These are phyloP conservation scores for Uromys caudimaculatus DNA, from an alignment of 2,797 vertebrate genomes.

Conservation along the genomic window DNA sequence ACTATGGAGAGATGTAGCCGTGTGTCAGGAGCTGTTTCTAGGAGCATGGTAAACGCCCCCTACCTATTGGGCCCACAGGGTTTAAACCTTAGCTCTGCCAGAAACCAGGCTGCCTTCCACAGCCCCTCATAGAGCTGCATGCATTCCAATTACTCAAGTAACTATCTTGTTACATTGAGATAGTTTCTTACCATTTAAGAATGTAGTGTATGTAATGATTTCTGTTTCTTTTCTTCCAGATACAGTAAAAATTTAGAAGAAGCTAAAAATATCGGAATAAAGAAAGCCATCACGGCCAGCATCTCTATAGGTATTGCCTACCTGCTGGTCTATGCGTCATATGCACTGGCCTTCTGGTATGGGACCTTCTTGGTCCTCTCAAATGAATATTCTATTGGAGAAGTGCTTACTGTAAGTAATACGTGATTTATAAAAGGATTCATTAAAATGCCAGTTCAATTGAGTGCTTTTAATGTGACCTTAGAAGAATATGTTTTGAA, in stretches of 20 bases:
- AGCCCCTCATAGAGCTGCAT: background rate
- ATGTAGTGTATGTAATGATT: background rate
- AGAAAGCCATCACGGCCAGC: constrained; percentile 93
- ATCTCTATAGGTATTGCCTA: constrained; percentile 94
- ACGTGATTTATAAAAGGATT: constrained; percentile 33
- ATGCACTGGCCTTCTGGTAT: constrained; percentile 98
- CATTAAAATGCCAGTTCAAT: constrained; percentile 21
- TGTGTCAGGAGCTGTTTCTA: too few relatives aligned
- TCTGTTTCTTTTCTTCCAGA: constrained; percentile 85
- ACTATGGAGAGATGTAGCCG: too few relatives aligned
- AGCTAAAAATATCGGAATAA: constrained; percentile 94
- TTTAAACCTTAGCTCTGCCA: too few relatives aligned
- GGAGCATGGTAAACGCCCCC: too few relatives aligned
- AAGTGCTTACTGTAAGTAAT: constrained; percentile 93
- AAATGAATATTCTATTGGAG: constrained; percentile 91
- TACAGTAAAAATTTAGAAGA: constrained; percentile 95
- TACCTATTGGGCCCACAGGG: too few relatives aligned
- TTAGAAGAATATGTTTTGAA: constrained; percentile 53
- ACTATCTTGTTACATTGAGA: background rate
- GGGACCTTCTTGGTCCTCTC: constrained; percentile 92
- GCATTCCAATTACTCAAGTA: background rate
- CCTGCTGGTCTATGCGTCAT: constrained; percentile 94
- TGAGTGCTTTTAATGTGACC: constrained; percentile 22
- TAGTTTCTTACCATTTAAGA: background rate
- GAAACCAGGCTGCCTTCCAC: too few relatives aligned